Evolutionary conservation across 2,113 vertebrate genomes (phyloP).

Genomic region (Pollachius pollachius): DNA sequence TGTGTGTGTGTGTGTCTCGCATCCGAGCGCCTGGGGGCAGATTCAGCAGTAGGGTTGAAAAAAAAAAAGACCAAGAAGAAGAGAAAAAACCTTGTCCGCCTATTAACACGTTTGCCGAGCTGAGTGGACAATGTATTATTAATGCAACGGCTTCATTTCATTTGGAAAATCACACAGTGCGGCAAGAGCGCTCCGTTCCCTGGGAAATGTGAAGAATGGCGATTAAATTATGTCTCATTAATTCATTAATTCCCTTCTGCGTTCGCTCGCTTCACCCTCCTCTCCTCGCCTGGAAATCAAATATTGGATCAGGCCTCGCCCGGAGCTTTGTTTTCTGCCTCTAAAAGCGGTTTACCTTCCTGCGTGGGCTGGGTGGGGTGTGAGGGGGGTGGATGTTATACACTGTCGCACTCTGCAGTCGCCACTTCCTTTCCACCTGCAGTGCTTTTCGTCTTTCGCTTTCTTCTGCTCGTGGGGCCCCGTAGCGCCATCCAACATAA

Average conservation of each 20-base stretch:
- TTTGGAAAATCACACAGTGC: constrained; percentile 52
- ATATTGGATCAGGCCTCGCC: constrained; percentile 34
- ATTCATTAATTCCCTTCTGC: constrained; percentile 36
- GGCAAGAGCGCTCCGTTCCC: constrained; percentile 36
- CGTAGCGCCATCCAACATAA: too few species aligned
- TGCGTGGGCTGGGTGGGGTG: too few species aligned
- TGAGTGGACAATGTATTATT: constrained; percentile 62
- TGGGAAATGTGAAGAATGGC: constrained; percentile 56
- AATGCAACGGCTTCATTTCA: constrained; percentile 56
- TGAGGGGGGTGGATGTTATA: too few species aligned
- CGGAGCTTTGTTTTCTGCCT: constrained; percentile 32
- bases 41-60: constrained; percentile 13
- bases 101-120: constrained; percentile 49
- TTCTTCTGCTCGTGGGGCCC: too few species aligned
- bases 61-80: background rate
- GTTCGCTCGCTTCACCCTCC: constrained; percentile 31
- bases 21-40: constrained; percentile 15
- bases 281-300: constrained; percentile 29
- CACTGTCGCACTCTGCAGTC: background rate
- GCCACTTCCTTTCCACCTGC: constrained; percentile 6
- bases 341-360: constrained; percentile 20
- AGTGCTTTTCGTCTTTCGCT: background rate
- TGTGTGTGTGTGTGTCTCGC: constrained; percentile 15
- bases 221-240: constrained; percentile 48
- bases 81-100: constrained; percentile 13